Base-by-base conservation (phyloP, 2,888 invertebrate genomes). In the Cancer borealis region DNA sequence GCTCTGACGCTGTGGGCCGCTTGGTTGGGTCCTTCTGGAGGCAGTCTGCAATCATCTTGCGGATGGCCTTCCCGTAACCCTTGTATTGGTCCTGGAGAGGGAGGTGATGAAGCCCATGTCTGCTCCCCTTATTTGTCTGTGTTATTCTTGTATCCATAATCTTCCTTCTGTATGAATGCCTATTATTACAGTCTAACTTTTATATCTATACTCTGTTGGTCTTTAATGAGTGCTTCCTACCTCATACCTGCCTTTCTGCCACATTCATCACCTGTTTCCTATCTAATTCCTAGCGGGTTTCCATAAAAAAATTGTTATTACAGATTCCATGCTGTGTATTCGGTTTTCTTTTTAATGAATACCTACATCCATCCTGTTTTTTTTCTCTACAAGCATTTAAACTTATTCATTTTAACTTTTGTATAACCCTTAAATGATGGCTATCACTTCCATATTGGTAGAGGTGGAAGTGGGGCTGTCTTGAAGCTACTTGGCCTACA, bases 11-110 rank as follows among this genome's bases (percentile, higher is more conserved):
- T 0, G 99, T 98, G 10, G 99, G 99, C 96, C 99, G 97, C 96
- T 99, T 99, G 0, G 98, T 97, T 0, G 99, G 99, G 96, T 99
- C 99, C 96, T 99, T 99, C 97, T 99, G 99, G 96, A 99, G 97
- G 96, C 99, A 99, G 96, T 99, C 99, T 17, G 98, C 97, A 95
- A 99, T 98, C 98, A 99, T 98, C 97, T 99, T 99, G 92, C 99
- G 97, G 97, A 99, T 99, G 92, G 99, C 98, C 97, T 99, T 99
- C 47, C 99, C 99, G 96, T 99, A 99, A 0, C 98, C 98, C 97
- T 99, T 99, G 96, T 99, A 99, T 97, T 99, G 99, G 96, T 99
- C 99, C 95, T 95, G 92, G 12, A 26, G 54, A 1, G 84, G 47
- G 39, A n/a, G 30, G n/a, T 0, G 17, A 21, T 39, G 66, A 92